Evolutionary conservation across 1,140 invertebrate genomes (phyloP).

Genomic region (Meloidogyne hapla): DNA sequence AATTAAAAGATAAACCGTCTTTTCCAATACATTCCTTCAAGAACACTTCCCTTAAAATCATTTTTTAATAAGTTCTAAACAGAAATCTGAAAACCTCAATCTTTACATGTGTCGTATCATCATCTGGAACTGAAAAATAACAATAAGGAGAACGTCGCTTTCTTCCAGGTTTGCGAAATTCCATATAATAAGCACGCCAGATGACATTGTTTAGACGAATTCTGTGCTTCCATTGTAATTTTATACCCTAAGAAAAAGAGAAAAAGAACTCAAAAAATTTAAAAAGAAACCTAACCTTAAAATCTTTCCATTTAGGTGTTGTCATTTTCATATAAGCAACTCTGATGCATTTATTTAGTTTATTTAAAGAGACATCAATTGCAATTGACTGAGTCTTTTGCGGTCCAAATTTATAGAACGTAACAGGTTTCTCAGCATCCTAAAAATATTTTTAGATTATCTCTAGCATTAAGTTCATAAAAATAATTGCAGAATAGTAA

Average conservation of each 20-base stretch:
- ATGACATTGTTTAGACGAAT: conserved; percentile 99
- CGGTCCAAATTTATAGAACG: conserved; percentile 63
- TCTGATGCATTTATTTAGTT: conserved; percentile 63
- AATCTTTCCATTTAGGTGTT: conserved; percentile 98
- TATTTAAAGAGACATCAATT: conserved; percentile 63
- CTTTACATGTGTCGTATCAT: conserved; percentile 61
- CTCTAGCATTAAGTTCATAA: too few relatives aligned
- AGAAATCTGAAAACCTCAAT: conserved; percentile 54
- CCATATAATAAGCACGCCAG: conserved; percentile 99
- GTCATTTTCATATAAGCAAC: conserved; percentile 69
- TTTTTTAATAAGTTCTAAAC: conserved; percentile 64
- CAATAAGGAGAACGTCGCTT: conserved; percentile 60
- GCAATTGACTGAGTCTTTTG: conserved; percentile 63
- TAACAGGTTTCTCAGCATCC: conserved; percentile 61
- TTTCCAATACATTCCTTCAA: conserved; percentile 99
- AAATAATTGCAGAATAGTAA: too few relatives aligned
- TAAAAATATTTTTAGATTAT: conserved; percentile 21
- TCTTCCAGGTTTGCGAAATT: conserved; percentile 69
- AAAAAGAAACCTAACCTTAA: conserved; percentile 74
- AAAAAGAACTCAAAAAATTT: not conserved
- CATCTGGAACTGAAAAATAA: conserved; percentile 62
- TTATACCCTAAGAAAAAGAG: conserved; percentile 72
- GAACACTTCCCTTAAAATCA: conserved; percentile 72
- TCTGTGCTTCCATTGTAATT: conserved; percentile 91
- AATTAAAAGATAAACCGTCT: conserved; percentile 69